Conservation (phyloP, 23 tunicate genomes). For the Phallusia fumigata region DNA sequence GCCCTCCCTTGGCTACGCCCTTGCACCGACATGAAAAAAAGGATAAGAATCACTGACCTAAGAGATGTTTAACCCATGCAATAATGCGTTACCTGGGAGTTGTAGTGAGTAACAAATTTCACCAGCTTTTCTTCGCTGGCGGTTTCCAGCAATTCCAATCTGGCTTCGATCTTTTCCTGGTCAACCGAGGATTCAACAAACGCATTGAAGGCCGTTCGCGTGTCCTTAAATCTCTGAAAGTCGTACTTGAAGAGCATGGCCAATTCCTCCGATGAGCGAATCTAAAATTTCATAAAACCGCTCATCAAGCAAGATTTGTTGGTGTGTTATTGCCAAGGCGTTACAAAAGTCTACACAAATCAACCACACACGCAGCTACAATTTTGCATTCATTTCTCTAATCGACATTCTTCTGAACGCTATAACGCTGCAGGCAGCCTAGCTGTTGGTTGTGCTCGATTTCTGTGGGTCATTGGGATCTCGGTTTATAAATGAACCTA, state of each 20-base stretch:
- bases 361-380: too few relatives aligned
- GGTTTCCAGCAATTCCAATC: constrained; percentile 44
- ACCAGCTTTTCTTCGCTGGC: constrained; percentile 52
- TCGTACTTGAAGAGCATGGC: constrained; percentile 59
- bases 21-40: background rate
- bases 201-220: background rate
- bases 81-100: constrained; percentile 60
- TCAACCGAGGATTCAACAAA: constrained; percentile 22
- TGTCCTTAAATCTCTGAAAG: background rate
- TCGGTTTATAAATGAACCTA: too few relatives aligned
- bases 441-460: too few relatives aligned
- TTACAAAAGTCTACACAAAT: too few relatives aligned
- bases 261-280: constrained; percentile 76
- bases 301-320: too few relatives aligned
- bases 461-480: too few relatives aligned
- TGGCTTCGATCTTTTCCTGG: background rate
- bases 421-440: too few relatives aligned
- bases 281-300: too few relatives aligned
- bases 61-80: background rate
- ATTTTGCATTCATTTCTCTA: too few relatives aligned
- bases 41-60: background rate
- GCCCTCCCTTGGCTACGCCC: too few relatives aligned
- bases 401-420: too few relatives aligned
- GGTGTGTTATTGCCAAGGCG: too few relatives aligned
- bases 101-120: constrained; percentile 78